A percentile compares a stretch with the other conserved stretches of the same genome.
phyloP scores from a whole-genome alignment of 2,888 invertebrate species.

The Hololepta plana region DNA sequence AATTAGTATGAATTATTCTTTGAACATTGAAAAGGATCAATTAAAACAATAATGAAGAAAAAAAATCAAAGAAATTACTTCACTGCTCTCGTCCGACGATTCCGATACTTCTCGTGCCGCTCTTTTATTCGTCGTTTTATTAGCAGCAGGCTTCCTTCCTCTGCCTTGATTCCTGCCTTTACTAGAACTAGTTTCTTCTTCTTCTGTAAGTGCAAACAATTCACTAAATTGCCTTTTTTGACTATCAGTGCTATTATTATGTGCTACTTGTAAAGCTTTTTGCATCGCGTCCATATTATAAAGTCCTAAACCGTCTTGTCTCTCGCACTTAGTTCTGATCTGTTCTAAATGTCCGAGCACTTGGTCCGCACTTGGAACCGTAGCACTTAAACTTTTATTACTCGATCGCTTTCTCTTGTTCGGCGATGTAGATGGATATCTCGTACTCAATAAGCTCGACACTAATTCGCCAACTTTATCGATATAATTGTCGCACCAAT shows the following conservation, averaged over 20 bases:
- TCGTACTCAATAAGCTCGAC: constrained; percentile 57
- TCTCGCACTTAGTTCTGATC: constrained; percentile 57
- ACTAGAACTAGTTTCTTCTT: constrained; percentile 41
- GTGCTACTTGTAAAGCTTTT: constrained; percentile 74
- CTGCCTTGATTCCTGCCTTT: constrained; percentile 23
- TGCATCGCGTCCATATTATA: constrained; percentile 85
- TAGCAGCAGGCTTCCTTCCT: constrained; percentile 25
- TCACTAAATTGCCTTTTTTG: constrained; percentile 84
- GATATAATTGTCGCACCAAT: constrained; percentile 87
- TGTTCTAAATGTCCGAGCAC: constrained; percentile 86
- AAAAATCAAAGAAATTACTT: constrained; percentile 32
- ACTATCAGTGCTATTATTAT: constrained; percentile 72
- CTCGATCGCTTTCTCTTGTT: constrained; percentile 77
- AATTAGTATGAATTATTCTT: constrained; percentile 2
- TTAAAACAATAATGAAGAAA: constrained; percentile 3
- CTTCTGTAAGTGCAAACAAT: constrained; percentile 76
- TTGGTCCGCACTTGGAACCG: constrained; percentile 64
- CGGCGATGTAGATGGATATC: constrained; percentile 75
- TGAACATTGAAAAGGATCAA: constrained; percentile 5
- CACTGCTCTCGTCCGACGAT: constrained; percentile 61
- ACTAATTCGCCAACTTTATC: constrained; percentile 73
- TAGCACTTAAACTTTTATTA: constrained; percentile 48
- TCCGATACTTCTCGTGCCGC: constrained; percentile 33
- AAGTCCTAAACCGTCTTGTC: constrained; percentile 52
- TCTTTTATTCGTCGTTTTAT: constrained; percentile 26